Conservation (phyloP, 2,888 invertebrate species). For the Hermaeophaga mercurialis region DNA sequence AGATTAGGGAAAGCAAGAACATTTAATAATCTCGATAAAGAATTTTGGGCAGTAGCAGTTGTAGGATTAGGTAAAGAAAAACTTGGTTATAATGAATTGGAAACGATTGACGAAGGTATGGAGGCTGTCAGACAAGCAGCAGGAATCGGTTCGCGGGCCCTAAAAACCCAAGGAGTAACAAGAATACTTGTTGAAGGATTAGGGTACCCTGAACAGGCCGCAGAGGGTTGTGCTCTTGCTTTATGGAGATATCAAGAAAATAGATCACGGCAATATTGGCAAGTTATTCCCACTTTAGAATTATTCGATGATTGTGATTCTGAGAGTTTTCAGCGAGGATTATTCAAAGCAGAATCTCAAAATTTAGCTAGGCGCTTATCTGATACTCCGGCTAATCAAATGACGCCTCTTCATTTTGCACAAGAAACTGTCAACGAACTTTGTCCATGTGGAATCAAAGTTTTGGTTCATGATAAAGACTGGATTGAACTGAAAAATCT, state of each 20-base stretch:
- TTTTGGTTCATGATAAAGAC: constrained; percentile 63
- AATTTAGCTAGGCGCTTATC: constrained; percentile 75
- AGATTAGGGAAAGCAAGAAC: constrained; percentile 59
- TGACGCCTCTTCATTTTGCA: constrained; percentile 78
- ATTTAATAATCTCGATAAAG: constrained; percentile 65
- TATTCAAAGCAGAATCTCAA: constrained; percentile 70
- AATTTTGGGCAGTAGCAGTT: constrained; percentile 67
- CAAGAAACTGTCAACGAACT: constrained; percentile 67
- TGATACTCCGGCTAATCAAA: constrained; percentile 78
- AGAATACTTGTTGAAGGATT: constrained; percentile 66
- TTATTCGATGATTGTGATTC: constrained; percentile 23
- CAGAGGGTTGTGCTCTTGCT: constrained; percentile 63
- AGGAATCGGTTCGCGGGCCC: constrained; percentile 62
- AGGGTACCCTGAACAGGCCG: constrained; percentile 67
- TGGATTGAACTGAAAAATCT: constrained; percentile 71
- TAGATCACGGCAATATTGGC: too few relatives aligned
- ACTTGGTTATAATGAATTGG: constrained; percentile 66
- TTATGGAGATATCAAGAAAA: too few relatives aligned
- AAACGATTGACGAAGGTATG: constrained; percentile 70
- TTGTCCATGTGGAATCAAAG: constrained; percentile 64
- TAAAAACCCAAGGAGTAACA: constrained; percentile 59
- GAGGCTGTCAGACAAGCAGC: constrained; percentile 72
- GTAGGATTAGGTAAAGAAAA: constrained; percentile 70
- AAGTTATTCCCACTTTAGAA: too few relatives aligned
- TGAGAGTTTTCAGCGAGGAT: constrained; percentile 67